Conservation (phyloP, 2,797 vertebrate genomes). For the Avahi laniger region DNA sequence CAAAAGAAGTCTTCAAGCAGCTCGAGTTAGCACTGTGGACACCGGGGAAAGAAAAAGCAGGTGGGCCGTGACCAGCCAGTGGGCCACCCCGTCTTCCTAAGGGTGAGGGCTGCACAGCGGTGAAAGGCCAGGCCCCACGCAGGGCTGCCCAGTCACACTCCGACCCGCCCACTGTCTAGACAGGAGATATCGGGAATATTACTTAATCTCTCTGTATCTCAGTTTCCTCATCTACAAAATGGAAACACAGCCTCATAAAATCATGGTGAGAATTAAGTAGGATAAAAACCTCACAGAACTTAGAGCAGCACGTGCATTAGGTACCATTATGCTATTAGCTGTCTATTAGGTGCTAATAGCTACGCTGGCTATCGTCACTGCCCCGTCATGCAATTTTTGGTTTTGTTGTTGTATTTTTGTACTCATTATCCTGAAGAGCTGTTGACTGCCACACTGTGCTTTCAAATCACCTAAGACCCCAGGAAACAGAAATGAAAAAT, state of each 20-base stretch:
- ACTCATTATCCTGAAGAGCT: neutral
- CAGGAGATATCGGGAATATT: rapidly evolving
- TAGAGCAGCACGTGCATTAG: rapidly evolving
- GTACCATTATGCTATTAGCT: neutral
- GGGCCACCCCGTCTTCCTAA: rapidly evolving
- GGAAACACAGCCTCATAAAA: neutral
- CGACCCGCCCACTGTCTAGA: neutral
- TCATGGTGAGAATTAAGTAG: neutral
- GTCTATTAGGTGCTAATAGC: neutral
- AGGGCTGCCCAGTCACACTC: rapidly evolving
- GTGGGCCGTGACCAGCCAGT: rapidly evolving
- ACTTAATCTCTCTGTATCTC: neutral
- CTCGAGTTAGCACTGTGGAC: neutral
- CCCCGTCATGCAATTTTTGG: rapidly evolving
- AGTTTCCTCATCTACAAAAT: neutral
- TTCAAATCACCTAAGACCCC: neutral
- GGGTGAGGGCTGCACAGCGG: rapidly evolving
- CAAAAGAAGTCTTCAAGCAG: neutral
- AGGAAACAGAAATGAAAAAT: neutral
- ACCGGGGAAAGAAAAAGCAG: neutral
- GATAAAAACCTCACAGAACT: rapidly evolving
- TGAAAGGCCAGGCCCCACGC: neutral
- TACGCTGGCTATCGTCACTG: rapidly evolving
- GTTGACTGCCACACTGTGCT: too few species aligned
- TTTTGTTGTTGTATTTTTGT: neutral